Base-by-base conservation (phyloP, 2,113 vertebrate species). In the Acanthochromis polyacanthus region DNA sequence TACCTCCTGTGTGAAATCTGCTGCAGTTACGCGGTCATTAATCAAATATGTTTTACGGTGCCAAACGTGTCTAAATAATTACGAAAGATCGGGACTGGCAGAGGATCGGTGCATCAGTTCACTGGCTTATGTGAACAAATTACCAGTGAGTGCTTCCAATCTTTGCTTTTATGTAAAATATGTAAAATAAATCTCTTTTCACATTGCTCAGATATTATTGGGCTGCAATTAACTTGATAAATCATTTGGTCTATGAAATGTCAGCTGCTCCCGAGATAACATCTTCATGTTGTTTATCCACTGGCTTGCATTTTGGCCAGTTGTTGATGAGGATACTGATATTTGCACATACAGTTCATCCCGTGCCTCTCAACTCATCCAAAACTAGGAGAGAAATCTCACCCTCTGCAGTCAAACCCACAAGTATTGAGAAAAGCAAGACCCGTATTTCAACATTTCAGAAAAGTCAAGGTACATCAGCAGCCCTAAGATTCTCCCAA, bases 381-480 rank as follows among this genome's bases (percentile, higher is more conserved):
- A 25, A 25, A 25, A 25, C 25, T 3, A 25, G 25, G 25, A 25
- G 25, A 25, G 25, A 25, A 25, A 25, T 25, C 25, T 25, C 2
- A 25, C 53, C 46, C 20, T 82, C 73, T 85, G 83, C 80, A 81
- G 89, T 84, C 79, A 88, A 85, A 85, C 30, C 86, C 66, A 55
- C 64, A 62, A 63, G 74, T 59, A 32, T 48, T 72, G 73, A 79
- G 80, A 63, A 57, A 46, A n/a, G 5, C 16, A 1, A 46, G n/a
- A 55, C 53, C 19, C 32, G 9, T 11, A 52, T 58, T 22, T 32
- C 30, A n/a, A 46, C 62, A 10, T 43, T 38, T 32, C 66, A 46
- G 28, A 62, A 4, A 20, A 20, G 51, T 17, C 15, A 10, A 20
- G 40, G 53, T 20, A 36, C 16, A 14, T 65, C 56, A 2, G 23